Base-by-base conservation (phyloP, 2,113 vertebrate genomes). In the Dromaius novaehollandiae region DNA sequence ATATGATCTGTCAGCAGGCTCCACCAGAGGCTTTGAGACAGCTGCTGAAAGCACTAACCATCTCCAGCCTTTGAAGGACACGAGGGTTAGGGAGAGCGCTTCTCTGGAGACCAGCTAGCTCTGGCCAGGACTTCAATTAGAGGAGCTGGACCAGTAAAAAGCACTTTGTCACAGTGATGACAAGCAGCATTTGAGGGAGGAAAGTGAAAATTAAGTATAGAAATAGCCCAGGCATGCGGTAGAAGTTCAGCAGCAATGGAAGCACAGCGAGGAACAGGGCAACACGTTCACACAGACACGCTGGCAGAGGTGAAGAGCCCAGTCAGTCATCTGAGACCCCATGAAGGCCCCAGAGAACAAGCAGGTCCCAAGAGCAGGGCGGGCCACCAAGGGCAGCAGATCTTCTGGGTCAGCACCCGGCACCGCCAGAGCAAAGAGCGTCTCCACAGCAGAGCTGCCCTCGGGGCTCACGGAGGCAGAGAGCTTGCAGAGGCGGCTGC, bases 251-350 rank as follows among this genome's bases (percentile, higher is more conserved):
- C 42, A 20, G 19, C 10, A n/a, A 2, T 0, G 2, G 53, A 5
- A 50, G 11, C 1, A 10, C 65, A 48, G 53, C 11, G 63, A 51
- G 42, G 69, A 73, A 28, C 0, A 0, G 24, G 34, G 13, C 16
- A 46, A 20, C 26, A 50, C 2, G 0, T 63, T 44, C 7, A 0
- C 2, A 0, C 0, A 3, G 53, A 3, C 32, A 55, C 1, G 0
- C 2, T 2, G 1, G 42, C 8, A 40, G 36, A 84, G 2, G 11
- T 28, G 46, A n/a, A 50, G 74, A 18, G 70, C 64, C 82, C 32
- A 3, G n/a, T 24, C 32, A 15, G 7, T 5, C 14, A 40, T 3
- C 28, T 19, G n/a, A 30, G 75, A 11, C 44, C 14, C 18, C 34
- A 70, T 50, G 60, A 28, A 81, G 55, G 8, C 6, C n/a, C 8